Conservation (phyloP, 1,140 invertebrate genomes). For the Aphis craccivora region DNA sequence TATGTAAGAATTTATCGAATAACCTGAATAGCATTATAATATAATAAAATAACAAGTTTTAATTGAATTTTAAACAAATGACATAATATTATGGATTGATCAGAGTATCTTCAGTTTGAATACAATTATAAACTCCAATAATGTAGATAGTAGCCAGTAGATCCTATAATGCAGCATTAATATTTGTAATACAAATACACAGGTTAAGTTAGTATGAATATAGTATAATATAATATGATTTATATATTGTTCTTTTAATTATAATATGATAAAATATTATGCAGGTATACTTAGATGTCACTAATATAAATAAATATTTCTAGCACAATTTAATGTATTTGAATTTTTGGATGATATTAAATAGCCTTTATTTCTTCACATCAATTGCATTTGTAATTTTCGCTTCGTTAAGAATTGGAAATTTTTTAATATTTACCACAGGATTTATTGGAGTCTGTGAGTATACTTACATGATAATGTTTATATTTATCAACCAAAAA, state of each 20-base stretch:
- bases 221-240: background rate
- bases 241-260: background rate
- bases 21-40: background rate
- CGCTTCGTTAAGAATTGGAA: background rate
- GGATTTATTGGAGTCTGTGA: background rate
- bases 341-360: slow-evolving; percentile 1
- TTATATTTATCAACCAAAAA: background rate
- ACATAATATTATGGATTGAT: background rate
- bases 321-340: background rate
- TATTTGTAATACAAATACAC: background rate
- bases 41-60: background rate
- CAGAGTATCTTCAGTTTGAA: background rate
- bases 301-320: background rate
- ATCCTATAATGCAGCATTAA: background rate
- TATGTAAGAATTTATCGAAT: no score
- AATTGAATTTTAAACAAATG: background rate
- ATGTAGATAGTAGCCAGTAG: background rate
- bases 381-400: background rate
- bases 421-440: background rate
- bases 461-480: background rate
- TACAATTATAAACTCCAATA: background rate
- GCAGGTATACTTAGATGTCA: background rate
- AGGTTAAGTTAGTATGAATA: background rate
- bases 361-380: background rate
- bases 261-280: background rate